phyloP scores from a whole-genome alignment of 2,888 invertebrate genomes.

The Dolomedes plantarius region DNA sequence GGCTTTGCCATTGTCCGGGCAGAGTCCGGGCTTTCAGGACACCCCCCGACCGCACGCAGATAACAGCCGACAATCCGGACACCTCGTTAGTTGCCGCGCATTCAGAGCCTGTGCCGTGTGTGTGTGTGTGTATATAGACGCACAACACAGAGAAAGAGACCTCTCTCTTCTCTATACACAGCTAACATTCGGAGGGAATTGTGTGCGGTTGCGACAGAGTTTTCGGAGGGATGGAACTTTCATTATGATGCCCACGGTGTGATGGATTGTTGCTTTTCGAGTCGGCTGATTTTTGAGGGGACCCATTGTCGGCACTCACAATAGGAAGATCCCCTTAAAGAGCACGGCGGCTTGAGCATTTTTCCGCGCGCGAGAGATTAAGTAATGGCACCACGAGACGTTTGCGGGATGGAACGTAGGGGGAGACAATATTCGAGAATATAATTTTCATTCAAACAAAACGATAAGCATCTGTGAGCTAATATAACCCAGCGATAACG shows the following conservation, averaged over 20 bases:
- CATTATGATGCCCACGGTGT: neutral
- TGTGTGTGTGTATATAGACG: neutral
- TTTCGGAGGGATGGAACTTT: neutral
- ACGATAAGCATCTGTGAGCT: too few species aligned
- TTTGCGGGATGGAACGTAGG: too few species aligned
- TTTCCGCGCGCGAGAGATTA: too few species aligned
- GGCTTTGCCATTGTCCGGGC: conserved; percentile 38
- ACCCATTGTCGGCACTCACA: neutral
- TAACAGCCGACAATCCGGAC: conserved; percentile 63
- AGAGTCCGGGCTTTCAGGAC: conserved; percentile 41
- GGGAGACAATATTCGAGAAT: too few species aligned
- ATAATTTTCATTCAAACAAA: too few species aligned
- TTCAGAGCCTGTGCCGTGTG: neutral
- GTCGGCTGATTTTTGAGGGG: neutral
- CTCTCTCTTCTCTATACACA: neutral
- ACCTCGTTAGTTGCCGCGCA: conserved; percentile 27
- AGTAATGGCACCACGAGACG: too few species aligned
- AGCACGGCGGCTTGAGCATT: too few species aligned
- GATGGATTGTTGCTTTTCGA: neutral
- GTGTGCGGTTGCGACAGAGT: neutral
- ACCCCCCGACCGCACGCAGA: conserved; percentile 25
- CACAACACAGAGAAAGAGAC: too few species aligned
- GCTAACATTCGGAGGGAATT: neutral
- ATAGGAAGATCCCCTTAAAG: too few species aligned
- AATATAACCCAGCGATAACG: too few species aligned